Conservation (phyloP, 2,113 vertebrate species). For the Oenanthe melanoleuca region DNA sequence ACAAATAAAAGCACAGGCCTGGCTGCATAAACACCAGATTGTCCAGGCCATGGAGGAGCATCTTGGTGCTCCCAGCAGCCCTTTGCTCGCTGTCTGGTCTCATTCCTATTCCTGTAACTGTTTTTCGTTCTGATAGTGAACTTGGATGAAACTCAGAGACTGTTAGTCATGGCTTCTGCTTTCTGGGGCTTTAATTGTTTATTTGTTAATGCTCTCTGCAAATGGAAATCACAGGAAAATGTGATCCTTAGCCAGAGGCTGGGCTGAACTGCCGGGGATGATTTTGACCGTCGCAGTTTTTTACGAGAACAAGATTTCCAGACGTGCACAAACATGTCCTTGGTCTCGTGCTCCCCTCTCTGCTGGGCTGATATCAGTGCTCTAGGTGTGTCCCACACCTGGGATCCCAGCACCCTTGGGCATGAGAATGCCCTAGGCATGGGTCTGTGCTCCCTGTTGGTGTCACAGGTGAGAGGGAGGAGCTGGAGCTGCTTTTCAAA, state of each 20-base stretch:
- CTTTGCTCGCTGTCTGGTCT: not conserved
- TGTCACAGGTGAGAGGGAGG: not conserved
- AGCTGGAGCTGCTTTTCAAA: not conserved
- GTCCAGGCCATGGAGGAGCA: not conserved
- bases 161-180: not conserved
- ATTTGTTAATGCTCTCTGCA: not conserved
- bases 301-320: not conserved
- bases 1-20: not conserved
- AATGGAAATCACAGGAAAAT: not conserved
- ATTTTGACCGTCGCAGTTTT: not conserved
- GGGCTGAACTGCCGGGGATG: not conserved
- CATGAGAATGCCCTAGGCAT: fast-evolving
- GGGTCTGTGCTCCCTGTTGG: fast-evolving
- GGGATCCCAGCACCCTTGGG: not conserved
- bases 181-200: not conserved
- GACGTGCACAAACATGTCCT: not conserved
- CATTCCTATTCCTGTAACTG: not conserved
- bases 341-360: not conserved
- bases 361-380: not conserved
- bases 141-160: not conserved
- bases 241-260: not conserved
- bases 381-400: fast-evolving
- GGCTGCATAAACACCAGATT: not conserved
- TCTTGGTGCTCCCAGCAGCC: not conserved
- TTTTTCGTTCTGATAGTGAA: not conserved